phyloP scores from a whole-genome alignment of 2,888 invertebrate genomes.

The Chamaedrilus cognettii region DNA sequence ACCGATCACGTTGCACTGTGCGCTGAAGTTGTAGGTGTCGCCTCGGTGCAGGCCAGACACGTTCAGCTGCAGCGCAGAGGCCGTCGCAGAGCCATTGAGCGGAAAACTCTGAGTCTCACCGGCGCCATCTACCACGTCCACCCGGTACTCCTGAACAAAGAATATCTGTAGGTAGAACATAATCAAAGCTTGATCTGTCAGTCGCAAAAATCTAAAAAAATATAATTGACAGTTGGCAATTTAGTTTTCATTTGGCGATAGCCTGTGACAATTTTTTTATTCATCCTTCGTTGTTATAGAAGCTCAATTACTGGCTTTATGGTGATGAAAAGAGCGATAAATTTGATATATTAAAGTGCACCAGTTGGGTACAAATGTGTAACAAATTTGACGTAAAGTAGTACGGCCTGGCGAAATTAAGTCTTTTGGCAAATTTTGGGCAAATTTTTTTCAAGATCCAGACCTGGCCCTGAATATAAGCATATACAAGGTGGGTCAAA shows the following conservation, averaged over 20 bases:
- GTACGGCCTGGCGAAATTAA: no score
- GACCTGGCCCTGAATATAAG: no score
- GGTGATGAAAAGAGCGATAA: no score
- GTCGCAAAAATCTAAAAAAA: not conserved
- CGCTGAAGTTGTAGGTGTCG: not conserved
- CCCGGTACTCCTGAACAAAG: not conserved
- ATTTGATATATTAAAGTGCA: no score
- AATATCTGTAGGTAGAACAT: not conserved
- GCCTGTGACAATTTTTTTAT: not conserved
- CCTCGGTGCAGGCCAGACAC: not conserved
- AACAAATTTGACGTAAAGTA: no score
- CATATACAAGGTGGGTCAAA: no score
- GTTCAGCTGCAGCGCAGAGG: not conserved
- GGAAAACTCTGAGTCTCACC: not conserved
- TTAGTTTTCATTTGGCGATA: not conserved
- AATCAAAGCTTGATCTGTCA: not conserved
- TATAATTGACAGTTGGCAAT: not conserved
- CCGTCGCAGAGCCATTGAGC: not conserved
- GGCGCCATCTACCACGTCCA: not conserved
- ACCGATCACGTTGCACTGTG: not conserved
- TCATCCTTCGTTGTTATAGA: no score
- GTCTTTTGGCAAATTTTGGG: no score
- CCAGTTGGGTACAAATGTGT: no score
- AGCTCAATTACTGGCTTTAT: no score
- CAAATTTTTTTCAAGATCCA: no score